Conservation (phyloP, 2,797 vertebrate species). For the Rhynchonycteris naso region DNA sequence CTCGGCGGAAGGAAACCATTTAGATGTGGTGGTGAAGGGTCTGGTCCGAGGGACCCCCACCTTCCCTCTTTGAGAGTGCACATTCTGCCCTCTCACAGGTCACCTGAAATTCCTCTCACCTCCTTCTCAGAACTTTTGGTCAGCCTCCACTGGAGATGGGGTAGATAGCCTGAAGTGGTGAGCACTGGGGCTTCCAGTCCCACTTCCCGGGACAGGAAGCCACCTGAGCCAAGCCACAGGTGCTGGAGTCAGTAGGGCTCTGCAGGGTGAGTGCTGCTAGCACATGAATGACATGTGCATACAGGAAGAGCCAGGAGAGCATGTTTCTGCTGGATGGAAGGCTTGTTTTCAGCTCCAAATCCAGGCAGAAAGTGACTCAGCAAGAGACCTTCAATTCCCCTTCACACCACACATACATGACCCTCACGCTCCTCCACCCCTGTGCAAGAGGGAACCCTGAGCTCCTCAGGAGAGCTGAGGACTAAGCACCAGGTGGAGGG, state of each 20-base stretch:
- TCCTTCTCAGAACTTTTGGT: not conserved
- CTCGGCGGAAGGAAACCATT: not conserved
- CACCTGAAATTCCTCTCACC: not conserved
- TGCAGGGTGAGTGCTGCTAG: not conserved
- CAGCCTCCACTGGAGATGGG: too few relatives aligned
- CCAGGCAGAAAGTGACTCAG: not conserved
- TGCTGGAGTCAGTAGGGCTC: not conserved
- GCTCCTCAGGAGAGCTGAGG: not conserved
- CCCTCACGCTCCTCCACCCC: not conserved
- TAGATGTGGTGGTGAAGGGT: not conserved
- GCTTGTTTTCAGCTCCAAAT: not conserved
- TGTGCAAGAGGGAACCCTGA: not conserved
- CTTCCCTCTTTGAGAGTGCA: not conserved
- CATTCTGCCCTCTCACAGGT: not conserved
- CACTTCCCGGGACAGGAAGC: not conserved
- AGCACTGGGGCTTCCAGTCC: not conserved
- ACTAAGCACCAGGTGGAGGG: not conserved
- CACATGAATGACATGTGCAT: too few relatives aligned
- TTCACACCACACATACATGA: too few relatives aligned
- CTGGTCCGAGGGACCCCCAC: not conserved
- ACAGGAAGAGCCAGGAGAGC: rapidly evolving
- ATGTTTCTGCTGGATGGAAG: not conserved
- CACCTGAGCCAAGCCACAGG: not conserved
- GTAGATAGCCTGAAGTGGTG: too few relatives aligned
- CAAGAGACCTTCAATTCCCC: not conserved